phyloP scores from a whole-genome alignment of 2,113 vertebrate genomes.

The Eptatretus burgeri region DNA sequence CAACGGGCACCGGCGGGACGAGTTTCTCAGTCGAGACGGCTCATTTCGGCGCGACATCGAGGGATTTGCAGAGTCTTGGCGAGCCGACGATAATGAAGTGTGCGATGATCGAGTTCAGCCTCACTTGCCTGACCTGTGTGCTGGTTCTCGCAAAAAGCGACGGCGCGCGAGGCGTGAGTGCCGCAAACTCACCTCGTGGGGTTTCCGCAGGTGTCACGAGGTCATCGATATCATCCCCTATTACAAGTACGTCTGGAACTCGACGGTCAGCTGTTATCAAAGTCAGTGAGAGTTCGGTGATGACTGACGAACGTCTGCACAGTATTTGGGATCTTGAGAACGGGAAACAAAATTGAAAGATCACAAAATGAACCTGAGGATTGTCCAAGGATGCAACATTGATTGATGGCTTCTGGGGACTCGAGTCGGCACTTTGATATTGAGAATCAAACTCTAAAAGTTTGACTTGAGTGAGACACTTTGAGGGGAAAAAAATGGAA shows the following conservation, averaged over 20 bases:
- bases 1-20: slow-evolving; percentile 73
- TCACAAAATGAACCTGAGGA: too few species aligned
- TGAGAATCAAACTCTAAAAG: too few species aligned
- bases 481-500: too few species aligned
- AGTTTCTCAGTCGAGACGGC: slow-evolving; percentile 59
- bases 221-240: slow-evolving; percentile 49
- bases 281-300: too few species aligned
- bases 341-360: too few species aligned
- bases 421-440: too few species aligned
- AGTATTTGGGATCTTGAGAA: too few species aligned
- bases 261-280: background rate
- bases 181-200: slow-evolving; percentile 74
- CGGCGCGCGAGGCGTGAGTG: slow-evolving; percentile 70
- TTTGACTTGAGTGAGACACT: too few species aligned
- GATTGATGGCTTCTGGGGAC: too few species aligned
- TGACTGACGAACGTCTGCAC: too few species aligned
- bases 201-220: slow-evolving; percentile 69
- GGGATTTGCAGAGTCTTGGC: slow-evolving; percentile 83
- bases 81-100: slow-evolving; percentile 53
- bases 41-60: slow-evolving; percentile 86
- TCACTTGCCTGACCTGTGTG: slow-evolving; percentile 38
- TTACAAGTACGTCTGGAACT: slow-evolving; percentile 33
- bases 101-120: slow-evolving; percentile 33
- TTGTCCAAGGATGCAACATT: too few species aligned
- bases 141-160: slow-evolving; percentile 51